A percentile compares a stretch with the other conserved stretches of the same genome.
Evolutionary conservation across 2,888 invertebrate genomes (phyloP).

Genomic region (Herminia tarsipennalis): DNA sequence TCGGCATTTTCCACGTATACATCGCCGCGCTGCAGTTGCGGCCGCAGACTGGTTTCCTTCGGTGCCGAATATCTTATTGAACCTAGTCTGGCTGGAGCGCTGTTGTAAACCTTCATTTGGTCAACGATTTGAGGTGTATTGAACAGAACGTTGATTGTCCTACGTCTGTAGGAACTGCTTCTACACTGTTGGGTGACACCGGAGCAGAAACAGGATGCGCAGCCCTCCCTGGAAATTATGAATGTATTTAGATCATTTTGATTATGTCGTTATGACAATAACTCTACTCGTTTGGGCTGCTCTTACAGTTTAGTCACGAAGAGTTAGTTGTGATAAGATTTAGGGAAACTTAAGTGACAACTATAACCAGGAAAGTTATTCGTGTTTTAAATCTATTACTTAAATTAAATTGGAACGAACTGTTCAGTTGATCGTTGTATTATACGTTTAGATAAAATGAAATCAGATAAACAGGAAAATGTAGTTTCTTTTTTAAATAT

Average conservation of each 20-base stretch:
- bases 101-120: slow-evolving; percentile 67
- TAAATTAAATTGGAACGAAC: no score
- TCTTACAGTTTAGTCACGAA: no score
- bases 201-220: slow-evolving; percentile 98
- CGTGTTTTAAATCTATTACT: no score
- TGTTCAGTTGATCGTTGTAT: no score
- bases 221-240: slow-evolving; percentile 88
- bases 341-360: no score
- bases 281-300: no score
- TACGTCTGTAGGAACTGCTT: slow-evolving; percentile 91
- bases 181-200: slow-evolving; percentile 93
- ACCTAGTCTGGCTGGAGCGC: slow-evolving; percentile 53
- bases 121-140: slow-evolving; percentile 69
- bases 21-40: slow-evolving; percentile 86
- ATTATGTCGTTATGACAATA: no score
- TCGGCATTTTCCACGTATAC: slow-evolving; percentile 86
- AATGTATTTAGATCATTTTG: not conserved
- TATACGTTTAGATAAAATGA: no score
- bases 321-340: no score
- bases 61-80: slow-evolving; percentile 66
- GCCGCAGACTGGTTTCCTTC: slow-evolving; percentile 55
- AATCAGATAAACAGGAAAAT: no score
- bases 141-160: slow-evolving; percentile 70
- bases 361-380: no score
- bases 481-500: no score